These are phyloP conservation scores for Alauda arvensis DNA, from an alignment of 2,797 vertebrate species.

Conservation along the genomic window DNA sequence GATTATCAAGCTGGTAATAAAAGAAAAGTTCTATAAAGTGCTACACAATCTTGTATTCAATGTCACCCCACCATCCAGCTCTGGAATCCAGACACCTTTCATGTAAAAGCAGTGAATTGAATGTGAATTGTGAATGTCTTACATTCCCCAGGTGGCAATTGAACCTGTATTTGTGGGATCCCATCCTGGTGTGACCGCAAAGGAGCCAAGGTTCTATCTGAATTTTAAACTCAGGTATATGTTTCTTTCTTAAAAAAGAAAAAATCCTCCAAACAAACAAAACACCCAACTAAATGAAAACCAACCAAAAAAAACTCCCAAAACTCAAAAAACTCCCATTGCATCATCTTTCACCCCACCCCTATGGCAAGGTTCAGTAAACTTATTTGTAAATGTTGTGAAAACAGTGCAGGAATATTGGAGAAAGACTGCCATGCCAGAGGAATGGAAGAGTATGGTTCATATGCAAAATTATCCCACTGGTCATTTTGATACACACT, in stretches of 20 bases:
- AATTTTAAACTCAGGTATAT: background rate
- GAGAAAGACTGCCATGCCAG: background rate
- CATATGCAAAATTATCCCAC: background rate
- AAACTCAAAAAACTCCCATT: background rate
- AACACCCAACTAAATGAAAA: background rate
- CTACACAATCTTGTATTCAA: constrained; percentile 66
- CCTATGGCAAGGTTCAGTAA: background rate
- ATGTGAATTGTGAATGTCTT: constrained; percentile 48
- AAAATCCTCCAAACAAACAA: background rate
- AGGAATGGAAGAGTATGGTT: background rate
- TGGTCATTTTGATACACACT: background rate
- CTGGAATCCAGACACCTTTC: constrained; percentile 58
- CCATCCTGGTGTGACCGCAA: background rate
- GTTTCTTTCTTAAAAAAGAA: background rate
- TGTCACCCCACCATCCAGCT: constrained; percentile 49
- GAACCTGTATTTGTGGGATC: background rate
- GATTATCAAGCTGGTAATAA: constrained; percentile 75
- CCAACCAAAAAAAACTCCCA: background rate
- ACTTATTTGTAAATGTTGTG: background rate
- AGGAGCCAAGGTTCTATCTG: background rate
- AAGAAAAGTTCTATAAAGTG: constrained; percentile 67
- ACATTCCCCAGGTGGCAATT: background rate
- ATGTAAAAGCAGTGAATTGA: constrained; percentile 56
- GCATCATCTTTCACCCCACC: background rate
- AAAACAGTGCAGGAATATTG: background rate